Percentiles rank a stretch among this genome's conserved stretches.
phyloP scores from a whole-genome alignment of 2,113 vertebrate species.

The Aepyceros melampus region DNA sequence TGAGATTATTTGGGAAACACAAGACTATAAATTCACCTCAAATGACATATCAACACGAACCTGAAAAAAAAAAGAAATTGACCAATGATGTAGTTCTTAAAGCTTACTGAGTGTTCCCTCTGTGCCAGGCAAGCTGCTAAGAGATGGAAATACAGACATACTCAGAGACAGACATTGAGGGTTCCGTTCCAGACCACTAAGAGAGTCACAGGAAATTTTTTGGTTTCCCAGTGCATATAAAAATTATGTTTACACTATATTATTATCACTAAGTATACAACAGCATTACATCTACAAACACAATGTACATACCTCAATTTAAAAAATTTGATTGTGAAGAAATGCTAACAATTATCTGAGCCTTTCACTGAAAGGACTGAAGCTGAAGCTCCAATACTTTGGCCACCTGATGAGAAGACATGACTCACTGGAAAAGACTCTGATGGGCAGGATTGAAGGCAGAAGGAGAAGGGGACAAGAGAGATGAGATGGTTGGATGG shows the following conservation, averaged over 20 bases:
- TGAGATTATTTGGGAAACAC: background rate
- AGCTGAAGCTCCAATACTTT: background rate
- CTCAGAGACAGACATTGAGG: background rate
- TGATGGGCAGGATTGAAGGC: background rate
- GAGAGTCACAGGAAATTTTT: background rate
- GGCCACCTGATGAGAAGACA: background rate
- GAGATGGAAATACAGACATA: background rate
- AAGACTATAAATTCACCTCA: background rate
- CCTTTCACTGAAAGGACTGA: background rate
- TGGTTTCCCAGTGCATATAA: background rate
- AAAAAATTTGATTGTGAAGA: background rate
- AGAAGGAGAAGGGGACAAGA: background rate
- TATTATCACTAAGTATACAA: background rate
- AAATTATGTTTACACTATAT: background rate
- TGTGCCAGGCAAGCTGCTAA: background rate
- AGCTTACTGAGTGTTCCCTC: background rate
- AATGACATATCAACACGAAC: background rate
- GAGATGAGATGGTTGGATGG: background rate
- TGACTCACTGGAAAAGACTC: background rate
- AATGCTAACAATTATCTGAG: background rate
- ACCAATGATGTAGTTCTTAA: background rate
- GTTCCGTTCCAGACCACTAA: background rate
- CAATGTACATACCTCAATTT: background rate
- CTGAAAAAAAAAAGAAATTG: background rate
- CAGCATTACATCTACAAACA: background rate